Percentiles rank a stretch among this genome's conserved stretches.
Conservation (phyloP, 2,113 vertebrate species). For the Ailurus styani region DNA sequence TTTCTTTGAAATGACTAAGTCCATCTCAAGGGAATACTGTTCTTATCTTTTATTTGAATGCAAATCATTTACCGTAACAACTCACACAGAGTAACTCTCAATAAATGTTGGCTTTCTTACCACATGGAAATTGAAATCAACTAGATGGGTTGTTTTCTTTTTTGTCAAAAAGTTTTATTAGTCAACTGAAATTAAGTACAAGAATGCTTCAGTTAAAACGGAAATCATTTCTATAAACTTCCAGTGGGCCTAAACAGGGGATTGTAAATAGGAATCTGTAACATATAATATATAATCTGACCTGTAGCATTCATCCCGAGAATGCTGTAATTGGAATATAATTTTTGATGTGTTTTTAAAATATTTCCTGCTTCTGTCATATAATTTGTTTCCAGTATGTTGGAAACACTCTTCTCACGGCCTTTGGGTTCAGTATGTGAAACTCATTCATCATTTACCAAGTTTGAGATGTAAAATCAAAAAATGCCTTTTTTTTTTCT, state of each 20-base stretch:
- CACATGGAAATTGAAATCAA: constrained; percentile 56
- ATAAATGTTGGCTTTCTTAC: constrained; percentile 51
- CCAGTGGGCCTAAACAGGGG: constrained; percentile 48
- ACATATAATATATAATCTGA: constrained; percentile 57
- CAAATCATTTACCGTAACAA: constrained; percentile 51
- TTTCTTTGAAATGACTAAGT: constrained; percentile 50
- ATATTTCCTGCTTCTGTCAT: constrained; percentile 70
- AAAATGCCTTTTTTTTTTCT: constrained; percentile 29
- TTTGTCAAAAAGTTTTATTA: constrained; percentile 62
- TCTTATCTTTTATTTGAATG: constrained; percentile 48
- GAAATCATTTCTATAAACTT: constrained; percentile 71
- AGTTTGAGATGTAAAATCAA: constrained; percentile 32
- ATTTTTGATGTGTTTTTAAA: constrained; percentile 74
- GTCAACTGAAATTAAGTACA: constrained; percentile 58
- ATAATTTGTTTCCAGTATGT: constrained; percentile 70
- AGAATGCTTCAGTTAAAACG: constrained; percentile 50
- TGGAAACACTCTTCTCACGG: constrained; percentile 59
- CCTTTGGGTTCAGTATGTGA: constrained; percentile 60
- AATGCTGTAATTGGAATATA: constrained; percentile 71
- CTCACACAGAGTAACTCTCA: constrained; percentile 50
- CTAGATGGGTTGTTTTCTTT: constrained; percentile 19
- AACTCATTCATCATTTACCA: constrained; percentile 64
- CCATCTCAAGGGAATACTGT: constrained; percentile 36
- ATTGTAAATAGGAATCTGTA: constrained; percentile 65
- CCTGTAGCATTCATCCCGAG: constrained; percentile 36